Base-by-base conservation (phyloP, 2,888 invertebrate species). In the Phrixothrix hirtus region DNA sequence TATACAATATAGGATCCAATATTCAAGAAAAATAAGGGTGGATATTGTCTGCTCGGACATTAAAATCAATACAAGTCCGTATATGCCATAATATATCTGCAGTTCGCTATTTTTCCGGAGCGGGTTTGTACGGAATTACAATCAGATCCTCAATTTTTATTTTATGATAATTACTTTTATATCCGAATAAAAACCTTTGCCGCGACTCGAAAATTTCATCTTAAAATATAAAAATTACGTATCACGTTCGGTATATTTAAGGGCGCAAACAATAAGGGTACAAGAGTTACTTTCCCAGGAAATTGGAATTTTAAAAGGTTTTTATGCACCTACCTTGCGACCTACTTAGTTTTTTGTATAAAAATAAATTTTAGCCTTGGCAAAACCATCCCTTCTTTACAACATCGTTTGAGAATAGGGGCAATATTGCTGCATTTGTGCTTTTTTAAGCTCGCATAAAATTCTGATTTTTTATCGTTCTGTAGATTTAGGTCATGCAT, bases 31-130 rank as follows among this genome's bases (percentile, higher is more conserved):
- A 62, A 67, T 68, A 74, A 70, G 72, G 73, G 63, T 68, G 64
- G 65, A 63, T 70, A 65, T 74, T 67, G 67, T 62, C 55, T 66
- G 68, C 66, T 57, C 61, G 63, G 64, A 71, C 74, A 73, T 74
- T 74, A 75, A 74, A 75, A 75, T 75, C 75, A 73, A 75, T 75
- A 75, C 74, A 67, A 71, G 70, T 70, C 69, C 73, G 67, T 72
- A 70, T 73, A 73, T 73, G 70, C 71, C 69, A 73, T 73, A 73
- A 73, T 73, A 72, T 74, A 75, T 75, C 74, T 75, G 73, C 73
- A 73, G 73, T 71, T 72, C 70, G 63, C 71, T 65, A 72, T 72
- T 70, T 69, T 67, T 68, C 67, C 67, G 66, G 69, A 67, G 68
- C 68, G 67, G 67, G 56, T 50, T 48, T 26, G 53, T 32, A 47